Base-by-base conservation (phyloP, 2,888 invertebrate species). In the Oscheius sp. region DNA sequence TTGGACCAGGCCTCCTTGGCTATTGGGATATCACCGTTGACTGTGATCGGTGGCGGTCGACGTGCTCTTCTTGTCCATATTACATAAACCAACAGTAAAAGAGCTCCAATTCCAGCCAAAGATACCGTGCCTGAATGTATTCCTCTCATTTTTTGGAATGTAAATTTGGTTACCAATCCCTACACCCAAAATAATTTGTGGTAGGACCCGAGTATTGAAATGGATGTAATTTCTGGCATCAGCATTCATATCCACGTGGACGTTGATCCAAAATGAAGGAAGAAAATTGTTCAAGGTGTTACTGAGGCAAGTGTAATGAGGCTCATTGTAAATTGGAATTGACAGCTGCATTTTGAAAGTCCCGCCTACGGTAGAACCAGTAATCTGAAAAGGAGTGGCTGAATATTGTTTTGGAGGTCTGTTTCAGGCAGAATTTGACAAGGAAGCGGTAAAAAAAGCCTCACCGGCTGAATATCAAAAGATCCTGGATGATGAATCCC, bases 351-450 rank as follows among this genome's bases (percentile, higher is more conserved):
- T 80, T 61, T 82, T 55, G 75, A 85, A 83, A 5, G 52, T 49
- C 2, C 82, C 85, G 35, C 81, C 77, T 3, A 85, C 73, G 1
- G 84, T 80, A 59, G 82, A 80, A 13, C 85, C 85, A 18, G 83
- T 76, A 23, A 75, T 76, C 80, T 83, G 56, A 49, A 78, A 45
- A 55, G 59, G 21, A 27, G 5, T 35, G 35, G 35, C 35, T 6
- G 35, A 55, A 55, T 13, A 55, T 13, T 55, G 21, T n/a, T n/a
- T n/a, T n/a, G n/a, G n/a, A n/a, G n/a, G n/a, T 43, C 45, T 43
- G 13, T 7, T 7, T 55, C 23, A 13, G 23, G n/a, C 18, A 41
- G 3, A 23, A 9, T n/a, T n/a, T n/a, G n/a, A n/a, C n/a, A n/a
- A n/a, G n/a, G n/a, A n/a, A n/a, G n/a, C n/a, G n/a, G n/a, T n/a